These are phyloP conservation scores for Tympanoctomys barrerae DNA, from an alignment of 2,797 vertebrate species.

Conservation along the genomic window DNA sequence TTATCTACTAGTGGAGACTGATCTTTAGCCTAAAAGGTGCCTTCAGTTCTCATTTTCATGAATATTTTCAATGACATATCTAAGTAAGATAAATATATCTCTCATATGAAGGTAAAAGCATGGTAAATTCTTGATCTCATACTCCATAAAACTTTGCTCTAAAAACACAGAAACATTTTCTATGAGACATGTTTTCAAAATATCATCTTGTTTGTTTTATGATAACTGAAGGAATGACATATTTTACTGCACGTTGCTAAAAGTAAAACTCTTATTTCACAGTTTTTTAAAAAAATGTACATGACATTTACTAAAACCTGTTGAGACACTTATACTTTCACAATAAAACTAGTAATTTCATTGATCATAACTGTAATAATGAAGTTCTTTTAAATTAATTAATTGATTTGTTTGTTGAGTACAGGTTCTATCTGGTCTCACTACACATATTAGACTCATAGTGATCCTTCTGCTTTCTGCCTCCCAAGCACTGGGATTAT, in stretches of 20 bases:
- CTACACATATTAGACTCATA: too few species aligned
- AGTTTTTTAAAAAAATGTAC: background rate
- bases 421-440: too few species aligned
- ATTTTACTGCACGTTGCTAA: background rate
- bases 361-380: background rate
- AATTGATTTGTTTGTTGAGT: too few species aligned
- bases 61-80: background rate
- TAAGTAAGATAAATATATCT: background rate
- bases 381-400: background rate
- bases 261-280: background rate
- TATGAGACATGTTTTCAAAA: background rate
- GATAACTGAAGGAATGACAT: background rate
- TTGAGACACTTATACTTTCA: background rate
- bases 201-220: background rate
- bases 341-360: background rate
- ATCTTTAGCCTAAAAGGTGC: background rate
- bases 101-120: background rate
- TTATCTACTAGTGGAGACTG: background rate
- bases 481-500: too few species aligned
- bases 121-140: background rate
- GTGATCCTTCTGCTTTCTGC: too few species aligned
- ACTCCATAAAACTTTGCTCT: background rate
- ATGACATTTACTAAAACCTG: background rate
- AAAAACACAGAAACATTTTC: conserved; percentile 7
- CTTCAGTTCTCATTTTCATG: conserved; percentile 1